Percentiles rank a stretch among this genome's conserved stretches.
Evolutionary conservation across 1,140 invertebrate genomes (phyloP).

Genomic region (Heliconius congener): DNA sequence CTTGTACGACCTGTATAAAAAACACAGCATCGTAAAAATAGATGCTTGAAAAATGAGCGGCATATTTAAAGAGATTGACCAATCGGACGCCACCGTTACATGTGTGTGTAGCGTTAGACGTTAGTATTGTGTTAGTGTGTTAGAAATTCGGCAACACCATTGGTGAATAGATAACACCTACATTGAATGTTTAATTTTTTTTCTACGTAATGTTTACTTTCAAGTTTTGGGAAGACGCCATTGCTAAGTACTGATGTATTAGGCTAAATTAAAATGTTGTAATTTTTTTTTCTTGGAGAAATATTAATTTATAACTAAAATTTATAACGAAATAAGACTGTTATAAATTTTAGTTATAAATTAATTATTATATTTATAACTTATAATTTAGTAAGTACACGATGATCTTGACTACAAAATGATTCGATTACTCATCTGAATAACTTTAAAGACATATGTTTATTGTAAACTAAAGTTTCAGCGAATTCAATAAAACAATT

Average conservation of each 20-base stretch:
- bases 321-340: too few relatives aligned
- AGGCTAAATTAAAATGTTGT: neutral
- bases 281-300: too few relatives aligned
- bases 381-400: too few relatives aligned
- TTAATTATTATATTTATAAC: too few relatives aligned
- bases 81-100: conserved; percentile 46
- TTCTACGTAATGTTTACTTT: conserved; percentile 9
- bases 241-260: neutral
- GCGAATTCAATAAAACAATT: too few relatives aligned
- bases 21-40: conserved; percentile 72
- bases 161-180: conserved; percentile 22
- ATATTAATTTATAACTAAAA: too few relatives aligned
- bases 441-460: too few relatives aligned
- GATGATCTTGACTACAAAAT: too few relatives aligned
- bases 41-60: conserved; percentile 74
- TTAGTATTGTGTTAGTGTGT: conserved; percentile 32
- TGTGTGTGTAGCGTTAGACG: conserved; percentile 38
- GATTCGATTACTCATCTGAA: too few relatives aligned
- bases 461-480: too few relatives aligned
- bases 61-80: conserved; percentile 54
- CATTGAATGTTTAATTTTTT: conserved; percentile 3
- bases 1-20: conserved; percentile 59
- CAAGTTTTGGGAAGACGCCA: conserved; percentile 1
- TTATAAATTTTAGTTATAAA: too few relatives aligned
- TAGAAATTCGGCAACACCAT: conserved; percentile 35